These are phyloP conservation scores for Microcaecilia unicolor DNA, from an alignment of 2,797 vertebrate genomes.

Conservation along the genomic window DNA sequence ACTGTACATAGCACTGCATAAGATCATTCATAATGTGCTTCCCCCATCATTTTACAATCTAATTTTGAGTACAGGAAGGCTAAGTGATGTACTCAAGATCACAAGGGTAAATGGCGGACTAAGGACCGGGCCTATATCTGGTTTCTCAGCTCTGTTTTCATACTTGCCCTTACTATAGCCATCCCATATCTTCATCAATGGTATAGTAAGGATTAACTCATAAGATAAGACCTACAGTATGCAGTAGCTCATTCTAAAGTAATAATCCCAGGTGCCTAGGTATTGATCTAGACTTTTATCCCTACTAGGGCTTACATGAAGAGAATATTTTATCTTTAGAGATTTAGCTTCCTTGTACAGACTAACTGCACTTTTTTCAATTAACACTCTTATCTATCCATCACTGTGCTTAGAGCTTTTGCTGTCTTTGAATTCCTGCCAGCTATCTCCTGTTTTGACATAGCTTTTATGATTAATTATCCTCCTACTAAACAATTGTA, in stretches of 20 bases:
- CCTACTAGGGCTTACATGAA: background rate
- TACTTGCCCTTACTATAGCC: background rate
- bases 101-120: too few species aligned
- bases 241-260: too few species aligned
- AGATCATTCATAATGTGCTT: too few species aligned
- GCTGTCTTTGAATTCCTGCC: constrained; percentile 17
- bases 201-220: background rate
- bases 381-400: constrained; percentile 7
- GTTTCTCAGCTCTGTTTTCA: background rate
- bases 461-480: constrained; percentile 21
- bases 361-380: background rate
- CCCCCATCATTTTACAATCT: too few species aligned
- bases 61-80: too few species aligned
- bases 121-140: background rate
- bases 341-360: constrained; percentile 5
- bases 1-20: too few species aligned
- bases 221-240: too few species aligned
- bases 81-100: too few species aligned
- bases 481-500: constrained; percentile 17
- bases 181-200: background rate
- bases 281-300: background rate
- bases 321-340: background rate
- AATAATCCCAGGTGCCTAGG: too few species aligned
- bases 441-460: constrained; percentile 21
- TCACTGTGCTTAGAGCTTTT: constrained; percentile 21